phyloP scores from a whole-genome alignment of 2,113 vertebrate genomes.

The Malurus cyaneus region DNA sequence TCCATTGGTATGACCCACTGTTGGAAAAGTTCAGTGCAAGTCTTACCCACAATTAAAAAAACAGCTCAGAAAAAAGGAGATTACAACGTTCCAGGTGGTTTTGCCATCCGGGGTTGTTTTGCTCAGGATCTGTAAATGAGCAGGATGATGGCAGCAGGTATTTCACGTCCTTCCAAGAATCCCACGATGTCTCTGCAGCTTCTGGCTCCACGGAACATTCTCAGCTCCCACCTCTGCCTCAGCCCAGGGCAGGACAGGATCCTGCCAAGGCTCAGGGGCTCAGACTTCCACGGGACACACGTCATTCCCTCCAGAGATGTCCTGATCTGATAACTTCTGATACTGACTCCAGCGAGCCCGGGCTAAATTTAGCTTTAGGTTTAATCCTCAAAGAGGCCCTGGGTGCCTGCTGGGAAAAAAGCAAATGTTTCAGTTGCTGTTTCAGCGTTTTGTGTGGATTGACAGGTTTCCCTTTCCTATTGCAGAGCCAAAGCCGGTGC shows the following conservation, averaged over 20 bases:
- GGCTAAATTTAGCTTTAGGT: constrained; percentile 55
- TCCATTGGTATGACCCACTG: background rate
- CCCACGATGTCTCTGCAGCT: rapidly evolving
- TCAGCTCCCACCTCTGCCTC: background rate
- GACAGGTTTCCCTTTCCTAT: constrained; percentile 11
- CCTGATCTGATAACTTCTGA: constrained; percentile 50
- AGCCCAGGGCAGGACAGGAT: background rate
- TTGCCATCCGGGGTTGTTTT: background rate
- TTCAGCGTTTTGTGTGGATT: constrained; percentile 7
- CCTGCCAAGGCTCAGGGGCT: constrained; percentile 7
- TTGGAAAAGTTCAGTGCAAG: background rate
- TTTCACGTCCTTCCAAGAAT: background rate
- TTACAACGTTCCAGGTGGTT: background rate
- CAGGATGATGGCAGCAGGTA: background rate
- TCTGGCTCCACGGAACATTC: background rate
- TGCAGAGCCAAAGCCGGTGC: background rate
- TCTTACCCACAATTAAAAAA: background rate
- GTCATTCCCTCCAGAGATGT: constrained; percentile 44
- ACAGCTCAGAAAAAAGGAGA: background rate
- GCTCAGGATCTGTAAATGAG: background rate
- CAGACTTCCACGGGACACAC: background rate
- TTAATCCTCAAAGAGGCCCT: constrained; percentile 56
- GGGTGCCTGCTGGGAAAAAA: constrained; percentile 38
- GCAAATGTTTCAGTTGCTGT: constrained; percentile 29
- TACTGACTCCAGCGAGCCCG: background rate